Percentiles rank a stretch among this genome's conserved stretches.
phyloP scores from a whole-genome alignment of 2,113 vertebrate genomes.

The Pyxicephalus adspersus region DNA sequence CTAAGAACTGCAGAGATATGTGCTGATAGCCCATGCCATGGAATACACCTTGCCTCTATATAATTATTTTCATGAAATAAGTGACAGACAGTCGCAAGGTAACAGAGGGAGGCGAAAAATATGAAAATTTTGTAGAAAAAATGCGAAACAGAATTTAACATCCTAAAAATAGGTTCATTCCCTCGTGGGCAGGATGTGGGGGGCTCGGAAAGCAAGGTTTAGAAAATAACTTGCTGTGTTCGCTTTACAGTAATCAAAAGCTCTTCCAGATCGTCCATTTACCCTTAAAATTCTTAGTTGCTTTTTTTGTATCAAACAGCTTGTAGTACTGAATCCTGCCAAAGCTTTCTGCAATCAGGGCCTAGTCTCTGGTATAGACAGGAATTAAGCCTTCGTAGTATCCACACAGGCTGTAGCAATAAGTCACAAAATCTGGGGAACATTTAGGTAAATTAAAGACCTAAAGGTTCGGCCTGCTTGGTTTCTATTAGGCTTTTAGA shows the following conservation, averaged over 20 bases:
- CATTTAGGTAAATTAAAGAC: too few relatives aligned
- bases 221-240: not conserved
- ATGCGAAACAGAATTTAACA: conserved; percentile 12
- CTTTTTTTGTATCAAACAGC: not conserved
- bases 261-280: not conserved
- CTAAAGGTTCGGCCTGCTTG: too few relatives aligned
- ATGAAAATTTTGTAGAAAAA: not conserved
- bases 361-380: not conserved
- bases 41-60: too few relatives aligned
- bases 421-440: too few relatives aligned
- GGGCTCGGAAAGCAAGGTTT: not conserved
- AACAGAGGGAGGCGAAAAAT: not conserved
- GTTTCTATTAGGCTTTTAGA: too few relatives aligned
- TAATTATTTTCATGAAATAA: too few relatives aligned
- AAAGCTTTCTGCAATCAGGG: not conserved
- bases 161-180: conserved; percentile 29
- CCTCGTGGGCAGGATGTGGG: conserved; percentile 41
- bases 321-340: not conserved
- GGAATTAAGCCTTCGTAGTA: too few relatives aligned
- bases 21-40: too few relatives aligned
- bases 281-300: not conserved
- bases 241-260: not conserved
- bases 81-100: too few relatives aligned
- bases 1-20: too few relatives aligned
- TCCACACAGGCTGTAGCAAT: too few relatives aligned